phyloP scores from a whole-genome alignment of 1,140 invertebrate species.

The Papilio glaucus region DNA sequence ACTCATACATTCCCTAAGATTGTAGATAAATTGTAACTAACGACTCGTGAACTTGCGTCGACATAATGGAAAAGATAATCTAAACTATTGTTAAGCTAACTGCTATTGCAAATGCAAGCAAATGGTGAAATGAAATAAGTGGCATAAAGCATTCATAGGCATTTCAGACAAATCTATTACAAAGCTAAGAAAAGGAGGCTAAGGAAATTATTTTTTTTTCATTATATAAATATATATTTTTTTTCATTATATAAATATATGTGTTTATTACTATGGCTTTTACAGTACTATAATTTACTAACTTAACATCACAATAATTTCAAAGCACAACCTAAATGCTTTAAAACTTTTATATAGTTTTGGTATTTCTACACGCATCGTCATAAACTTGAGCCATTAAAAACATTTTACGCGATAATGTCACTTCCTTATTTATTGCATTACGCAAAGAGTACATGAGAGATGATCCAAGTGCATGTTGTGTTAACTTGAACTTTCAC shows the following conservation, averaged over 20 bases:
- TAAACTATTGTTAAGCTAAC: neutral
- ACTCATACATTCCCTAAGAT: neutral
- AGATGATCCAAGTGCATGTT: slow-evolving; percentile 31
- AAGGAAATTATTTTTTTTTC: too few species aligned
- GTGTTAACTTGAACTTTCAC: slow-evolving; percentile 45
- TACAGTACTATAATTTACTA: too few species aligned
- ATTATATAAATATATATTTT: too few species aligned
- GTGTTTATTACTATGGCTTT: too few species aligned
- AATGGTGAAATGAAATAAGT: neutral
- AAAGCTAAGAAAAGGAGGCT: too few species aligned
- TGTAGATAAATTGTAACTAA: slow-evolving; percentile 19
- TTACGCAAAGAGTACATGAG: slow-evolving; percentile 29
- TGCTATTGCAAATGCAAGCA: neutral
- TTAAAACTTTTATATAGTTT: neutral
- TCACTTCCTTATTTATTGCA: slow-evolving; percentile 23
- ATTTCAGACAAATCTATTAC: too few species aligned
- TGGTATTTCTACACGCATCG: neutral
- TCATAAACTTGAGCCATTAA: slow-evolving; percentile 4
- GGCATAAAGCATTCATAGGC: too few species aligned
- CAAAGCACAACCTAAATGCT: neutral
- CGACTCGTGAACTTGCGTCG: slow-evolving; percentile 28
- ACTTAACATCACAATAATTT: too few species aligned
- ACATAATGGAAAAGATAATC: slow-evolving; percentile 18
- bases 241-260: too few species aligned
- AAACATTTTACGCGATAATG: slow-evolving; percentile 22